These are phyloP conservation scores for Oxyura jamaicensis DNA, from an alignment of 2,113 vertebrate species.

Conservation along the genomic window DNA sequence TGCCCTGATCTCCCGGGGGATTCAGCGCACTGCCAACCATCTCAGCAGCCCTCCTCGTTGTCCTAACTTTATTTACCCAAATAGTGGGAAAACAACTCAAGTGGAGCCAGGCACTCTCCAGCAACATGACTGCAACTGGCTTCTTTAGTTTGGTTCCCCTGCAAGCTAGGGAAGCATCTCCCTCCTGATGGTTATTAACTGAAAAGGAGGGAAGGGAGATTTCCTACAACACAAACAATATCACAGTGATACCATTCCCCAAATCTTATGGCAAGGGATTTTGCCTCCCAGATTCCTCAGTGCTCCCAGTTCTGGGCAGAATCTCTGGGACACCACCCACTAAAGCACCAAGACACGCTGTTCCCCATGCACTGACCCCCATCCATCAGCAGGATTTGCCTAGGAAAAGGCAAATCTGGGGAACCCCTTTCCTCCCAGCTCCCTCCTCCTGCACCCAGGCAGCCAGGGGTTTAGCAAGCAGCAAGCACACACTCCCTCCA, in stretches of 20 bases:
- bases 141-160: constrained; percentile 1
- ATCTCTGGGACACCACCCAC: rapidly evolving
- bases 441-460: background rate
- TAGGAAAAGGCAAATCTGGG: background rate
- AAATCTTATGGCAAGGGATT: background rate
- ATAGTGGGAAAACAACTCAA: constrained; percentile 49
- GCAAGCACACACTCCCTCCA: background rate
- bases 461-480: background rate
- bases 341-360: background rate
- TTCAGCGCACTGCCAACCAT: constrained; percentile 40
- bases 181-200: background rate
- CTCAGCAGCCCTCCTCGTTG: constrained; percentile 35
- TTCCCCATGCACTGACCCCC: background rate
- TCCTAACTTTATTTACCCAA: constrained; percentile 64
- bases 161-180: background rate
- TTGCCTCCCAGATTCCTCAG: background rate
- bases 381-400: background rate
- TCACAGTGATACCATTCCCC: background rate
- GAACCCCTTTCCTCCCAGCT: background rate
- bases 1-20: background rate
- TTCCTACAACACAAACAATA: background rate
- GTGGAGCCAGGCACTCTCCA: background rate
- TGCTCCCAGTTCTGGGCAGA: background rate
- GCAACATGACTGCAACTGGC: background rate
- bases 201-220: background rate